Evolutionary conservation across 2,113 vertebrate genomes (phyloP).

Genomic region (Charadrius vociferus): DNA sequence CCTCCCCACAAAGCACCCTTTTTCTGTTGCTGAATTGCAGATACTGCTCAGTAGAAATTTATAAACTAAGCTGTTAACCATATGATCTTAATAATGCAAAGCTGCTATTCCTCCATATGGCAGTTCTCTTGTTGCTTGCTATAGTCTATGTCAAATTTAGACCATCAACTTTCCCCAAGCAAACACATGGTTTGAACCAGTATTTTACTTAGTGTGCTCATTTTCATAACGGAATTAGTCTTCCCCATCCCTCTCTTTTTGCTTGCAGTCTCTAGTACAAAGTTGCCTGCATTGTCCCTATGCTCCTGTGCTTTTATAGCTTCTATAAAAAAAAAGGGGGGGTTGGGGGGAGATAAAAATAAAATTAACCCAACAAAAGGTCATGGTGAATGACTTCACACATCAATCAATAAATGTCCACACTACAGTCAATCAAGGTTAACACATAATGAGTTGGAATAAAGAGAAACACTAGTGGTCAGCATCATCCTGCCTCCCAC

Average conservation of each 20-base stretch:
- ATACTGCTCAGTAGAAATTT: background rate
- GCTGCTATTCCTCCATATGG: conserved; percentile 7
- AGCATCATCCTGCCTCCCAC: background rate
- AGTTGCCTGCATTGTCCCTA: background rate
- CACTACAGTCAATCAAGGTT: background rate
- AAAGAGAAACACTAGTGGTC: background rate
- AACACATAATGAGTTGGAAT: background rate
- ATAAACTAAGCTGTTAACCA: background rate
- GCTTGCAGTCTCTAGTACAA: background rate
- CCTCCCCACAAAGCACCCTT: background rate
- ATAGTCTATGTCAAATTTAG: background rate
- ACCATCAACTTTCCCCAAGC: background rate
- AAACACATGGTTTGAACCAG: background rate
- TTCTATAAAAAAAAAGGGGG: background rate
- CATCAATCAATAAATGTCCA: background rate
- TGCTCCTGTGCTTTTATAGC: background rate
- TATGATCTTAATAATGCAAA: background rate
- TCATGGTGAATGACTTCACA: background rate
- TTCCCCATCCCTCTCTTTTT: background rate
- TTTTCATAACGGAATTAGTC: background rate
- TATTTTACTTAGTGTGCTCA: background rate
- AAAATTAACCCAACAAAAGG: background rate
- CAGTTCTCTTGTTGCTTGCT: background rate
- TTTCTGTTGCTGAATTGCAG: background rate
- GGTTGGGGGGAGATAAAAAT: background rate